phyloP scores from a whole-genome alignment of 2,797 vertebrate genomes.

The Carduelis carduelis region DNA sequence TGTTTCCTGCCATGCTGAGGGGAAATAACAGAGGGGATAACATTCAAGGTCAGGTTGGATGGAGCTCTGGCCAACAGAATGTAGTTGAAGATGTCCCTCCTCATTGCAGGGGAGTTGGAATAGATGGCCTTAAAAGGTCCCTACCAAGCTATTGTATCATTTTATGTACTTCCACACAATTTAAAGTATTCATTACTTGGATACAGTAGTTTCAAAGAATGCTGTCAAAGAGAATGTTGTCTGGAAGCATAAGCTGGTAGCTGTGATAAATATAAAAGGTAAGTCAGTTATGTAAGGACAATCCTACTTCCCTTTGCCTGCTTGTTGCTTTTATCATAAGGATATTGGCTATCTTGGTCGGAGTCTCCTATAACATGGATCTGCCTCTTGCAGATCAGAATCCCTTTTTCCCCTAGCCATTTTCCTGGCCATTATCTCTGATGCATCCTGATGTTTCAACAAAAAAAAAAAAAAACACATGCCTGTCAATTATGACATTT shows the following conservation, averaged over 20 bases:
- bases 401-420: background rate
- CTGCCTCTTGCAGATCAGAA: background rate
- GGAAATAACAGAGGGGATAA: background rate
- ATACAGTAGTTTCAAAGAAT: background rate
- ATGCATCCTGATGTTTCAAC: background rate
- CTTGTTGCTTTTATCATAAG: background rate
- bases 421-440: background rate
- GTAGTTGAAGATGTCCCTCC: background rate
- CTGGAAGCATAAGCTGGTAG: background rate
- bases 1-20: fast-evolving
- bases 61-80: background rate
- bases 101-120: background rate
- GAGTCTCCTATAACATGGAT: background rate
- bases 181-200: background rate
- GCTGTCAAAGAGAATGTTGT: background rate
- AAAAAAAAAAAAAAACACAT: background rate
- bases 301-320: background rate
- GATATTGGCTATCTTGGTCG: background rate
- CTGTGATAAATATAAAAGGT: background rate
- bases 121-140: background rate
- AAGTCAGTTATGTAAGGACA: background rate
- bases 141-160: background rate
- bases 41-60: background rate
- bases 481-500: background rate
- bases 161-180: background rate